Evolutionary conservation across 2,113 vertebrate genomes (phyloP), one percentile per base, ranked within the genome.

Genomic region (Tauraco erythrolophus): DNA sequence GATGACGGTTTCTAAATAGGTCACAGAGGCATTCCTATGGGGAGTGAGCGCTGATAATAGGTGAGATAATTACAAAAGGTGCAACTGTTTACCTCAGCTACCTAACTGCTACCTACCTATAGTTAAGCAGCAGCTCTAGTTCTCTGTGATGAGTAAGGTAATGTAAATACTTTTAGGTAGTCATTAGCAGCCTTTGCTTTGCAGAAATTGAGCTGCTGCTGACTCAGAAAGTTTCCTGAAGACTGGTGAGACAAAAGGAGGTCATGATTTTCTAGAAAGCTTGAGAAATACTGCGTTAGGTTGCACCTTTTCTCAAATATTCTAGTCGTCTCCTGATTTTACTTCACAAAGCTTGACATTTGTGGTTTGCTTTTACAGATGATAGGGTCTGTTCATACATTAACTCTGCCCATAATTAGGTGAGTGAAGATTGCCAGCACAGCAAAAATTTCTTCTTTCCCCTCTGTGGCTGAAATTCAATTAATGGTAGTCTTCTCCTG

Each of bases 311-410:
- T 83, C 75, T 97, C 84, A 90, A 72, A 61, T 95, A 60, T 48
- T 88, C 31, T 64, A 48, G 41, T 68, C 0, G 0, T 78, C 54
- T 92, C 95, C 57, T 65, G 58, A 88, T 90, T 92, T 88, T 89
- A 57, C 58, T 84, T 88, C 50, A 50, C 78, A 93, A 85, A 72
- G 24, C 50, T 48, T 94, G 93, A 90, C 78, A 90, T 88, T 80
- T 88, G 71, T 66, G 85, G 46, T 88, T 94, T 97, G 58, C 62
- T 92, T 94, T 90, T 93, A 46, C 58, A 95, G 79, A 92, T 93
- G 62, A 61, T 90, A 53, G 41, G 57, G 43, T 84, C 77, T 96
- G 65, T 85, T 92, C 87, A 43, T 75, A 94, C 69, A 53, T 84
- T 96, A 89, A 53, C 61, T 92, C 61, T 84, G 53, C 61, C 24